Evolutionary conservation across 64 coral and sea anemone genomes (phyloP), one percentile per base, ranked within the genome.

Genomic region (Catalaphyllia jardinei): DNA sequence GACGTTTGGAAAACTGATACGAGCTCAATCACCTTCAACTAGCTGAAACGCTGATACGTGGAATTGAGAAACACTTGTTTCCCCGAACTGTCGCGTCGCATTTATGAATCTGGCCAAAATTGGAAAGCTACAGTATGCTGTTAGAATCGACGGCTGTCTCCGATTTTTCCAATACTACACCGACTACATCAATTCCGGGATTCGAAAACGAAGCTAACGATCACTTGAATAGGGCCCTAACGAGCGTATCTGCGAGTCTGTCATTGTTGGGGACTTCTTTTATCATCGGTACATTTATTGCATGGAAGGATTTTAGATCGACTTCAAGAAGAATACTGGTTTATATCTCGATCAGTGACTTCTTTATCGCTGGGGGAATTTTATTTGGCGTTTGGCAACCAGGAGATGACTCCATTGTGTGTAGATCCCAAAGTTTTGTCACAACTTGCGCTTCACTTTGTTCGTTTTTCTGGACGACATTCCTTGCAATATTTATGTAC

Each of bases 381-480:
- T 76, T 98, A 75, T 76, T 82, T 49, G 89, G 60, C n/a, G 33
- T 79, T 76, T 71, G 52, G 49, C 63, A 8, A 8, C 12, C 31
- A 17, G 54, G 29, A 46, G 29, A 29, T 4, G 30, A 55, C 24
- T 16, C 64, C 35, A 72, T 19, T 8, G 20, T 87, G 4, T 98
- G 96, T 64, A 19, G 77, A 29, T 33, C 86, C 16, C 96, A 98
- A 28, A 94, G 93, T 80, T 94, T 94, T 74, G 73, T 98, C 27
- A 92, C 93, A 61, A 94, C 96, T 75, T 86, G 74, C 52, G 79
- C 96, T 15, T 79, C 87, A 17, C 29, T 98, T 10, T 98, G 96
- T 69, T 98, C 96, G 2, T 98, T 98, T 77, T 98, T 94, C 61
- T 98, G 96, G 96, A 98, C 96, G 24, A 89, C 93, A 31, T 98